These are phyloP conservation scores for Idaea aversata DNA, from an alignment of 2,888 invertebrate species.

Conservation along the genomic window DNA sequence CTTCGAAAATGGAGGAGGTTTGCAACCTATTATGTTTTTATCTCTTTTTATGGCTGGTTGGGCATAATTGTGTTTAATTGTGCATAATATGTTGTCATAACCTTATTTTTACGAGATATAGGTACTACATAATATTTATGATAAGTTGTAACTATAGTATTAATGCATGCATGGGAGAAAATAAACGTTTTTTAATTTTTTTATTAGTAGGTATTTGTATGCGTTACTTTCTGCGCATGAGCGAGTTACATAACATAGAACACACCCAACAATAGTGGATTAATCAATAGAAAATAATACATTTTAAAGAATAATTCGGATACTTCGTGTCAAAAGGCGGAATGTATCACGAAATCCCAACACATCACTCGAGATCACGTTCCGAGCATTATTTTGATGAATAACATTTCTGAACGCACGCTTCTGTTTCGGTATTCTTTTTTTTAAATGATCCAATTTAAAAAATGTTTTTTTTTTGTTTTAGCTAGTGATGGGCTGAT, in stretches of 20 bases:
- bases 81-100: too few relatives aligned
- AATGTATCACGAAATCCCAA: conserved; percentile 60
- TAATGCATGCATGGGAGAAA: too few relatives aligned
- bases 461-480: background rate
- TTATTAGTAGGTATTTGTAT: too few relatives aligned
- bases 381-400: conserved; percentile 69
- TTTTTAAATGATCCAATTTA: background rate
- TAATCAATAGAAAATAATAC: conserved; percentile 50
- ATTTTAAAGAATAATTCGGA: conserved; percentile 44
- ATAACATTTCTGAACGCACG: conserved; percentile 53
- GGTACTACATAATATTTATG: too few relatives aligned
- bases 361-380: conserved; percentile 65
- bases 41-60: too few relatives aligned
- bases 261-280: conserved; percentile 61
- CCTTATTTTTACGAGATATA: too few relatives aligned
- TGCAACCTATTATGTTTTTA: too few relatives aligned
- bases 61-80: too few relatives aligned
- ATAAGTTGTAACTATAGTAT: too few relatives aligned
- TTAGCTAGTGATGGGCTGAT: too few relatives aligned
- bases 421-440: conserved; percentile 29
- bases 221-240: conserved; percentile 9
- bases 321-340: conserved; percentile 44
- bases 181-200: too few relatives aligned
- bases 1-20: too few relatives aligned
- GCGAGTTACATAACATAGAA: conserved; percentile 9